Evolutionary conservation across 2,888 invertebrate species (phyloP).

Genomic region (Diogma glabrata): DNA sequence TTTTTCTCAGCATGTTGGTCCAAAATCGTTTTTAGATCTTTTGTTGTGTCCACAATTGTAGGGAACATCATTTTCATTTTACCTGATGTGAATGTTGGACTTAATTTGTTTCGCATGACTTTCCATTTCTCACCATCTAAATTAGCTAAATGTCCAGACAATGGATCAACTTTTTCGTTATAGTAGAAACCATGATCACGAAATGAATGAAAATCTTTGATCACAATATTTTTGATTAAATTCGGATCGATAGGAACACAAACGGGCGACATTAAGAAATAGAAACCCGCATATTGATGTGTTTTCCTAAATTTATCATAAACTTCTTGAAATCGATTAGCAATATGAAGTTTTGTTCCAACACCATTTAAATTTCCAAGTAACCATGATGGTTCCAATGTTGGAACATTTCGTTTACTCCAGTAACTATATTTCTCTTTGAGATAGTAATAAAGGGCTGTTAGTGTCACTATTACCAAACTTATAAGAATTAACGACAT

Average conservation of each 20-base stretch:
- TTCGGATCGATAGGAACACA: conserved; percentile 25
- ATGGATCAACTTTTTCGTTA: conserved; percentile 29
- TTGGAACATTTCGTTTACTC: background rate
- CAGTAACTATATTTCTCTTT: background rate
- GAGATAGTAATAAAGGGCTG: background rate
- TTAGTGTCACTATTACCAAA: too few relatives aligned
- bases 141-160: conserved; percentile 30
- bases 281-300: conserved; percentile 15
- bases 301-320: conserved; percentile 16
- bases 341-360: conserved; percentile 20
- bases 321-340: conserved; percentile 21
- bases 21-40: conserved; percentile 11
- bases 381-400: conserved; percentile 22
- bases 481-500: too few relatives aligned
- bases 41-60: conserved; percentile 20
- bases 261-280: background rate
- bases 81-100: conserved; percentile 26
- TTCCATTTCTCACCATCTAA: background rate
- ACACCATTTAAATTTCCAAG: conserved; percentile 23
- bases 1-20: conserved; percentile 23
- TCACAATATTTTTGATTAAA: conserved; percentile 27
- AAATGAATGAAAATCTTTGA: conserved; percentile 28
- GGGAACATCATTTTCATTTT: conserved; percentile 17
- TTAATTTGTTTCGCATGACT: conserved; percentile 28
- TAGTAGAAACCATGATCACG: conserved; percentile 29